These are phyloP conservation scores for Sebastes alutus DNA, from an alignment of 2,797 vertebrate genomes.

Conservation along the genomic window DNA sequence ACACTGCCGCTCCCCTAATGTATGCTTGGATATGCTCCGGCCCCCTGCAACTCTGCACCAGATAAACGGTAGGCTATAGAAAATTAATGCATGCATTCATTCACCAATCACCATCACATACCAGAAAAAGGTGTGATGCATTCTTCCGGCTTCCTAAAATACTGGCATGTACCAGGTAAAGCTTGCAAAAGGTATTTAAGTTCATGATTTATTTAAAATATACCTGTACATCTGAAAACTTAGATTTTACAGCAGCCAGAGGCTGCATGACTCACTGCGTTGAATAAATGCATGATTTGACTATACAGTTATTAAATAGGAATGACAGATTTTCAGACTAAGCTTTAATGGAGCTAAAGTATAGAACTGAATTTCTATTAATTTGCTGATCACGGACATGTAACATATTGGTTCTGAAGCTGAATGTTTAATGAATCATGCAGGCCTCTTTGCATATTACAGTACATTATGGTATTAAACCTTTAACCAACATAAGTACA, in stretches of 20 bases:
- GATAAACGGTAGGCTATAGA: not conserved
- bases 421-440: slow-evolving; percentile 4
- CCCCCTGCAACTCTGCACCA: not conserved
- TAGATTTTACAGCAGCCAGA: slow-evolving; percentile 31
- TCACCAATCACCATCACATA: not conserved
- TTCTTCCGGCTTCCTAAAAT: not conserved
- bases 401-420: slow-evolving; percentile 6
- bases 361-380: slow-evolving; percentile 25
- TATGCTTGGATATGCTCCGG: not conserved
- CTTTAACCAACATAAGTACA: not conserved
- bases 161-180: not conserved
- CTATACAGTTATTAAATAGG: slow-evolving; percentile 30
- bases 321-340: slow-evolving; percentile 14
- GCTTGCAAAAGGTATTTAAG: slow-evolving; percentile 19
- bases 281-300: slow-evolving; percentile 39
- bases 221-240: slow-evolving; percentile 27
- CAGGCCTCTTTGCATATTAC: not conserved
- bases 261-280: slow-evolving; percentile 3
- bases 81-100: slow-evolving; percentile 30
- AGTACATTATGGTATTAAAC: slow-evolving; percentile 9
- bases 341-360: slow-evolving; percentile 14
- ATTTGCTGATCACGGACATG: slow-evolving; percentile 17
- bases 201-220: slow-evolving; percentile 38
- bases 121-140: not conserved
- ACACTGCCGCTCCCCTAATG: not conserved